Conservation (phyloP, 2,888 invertebrate species). For the Caenorhabditis sp. region DNA sequence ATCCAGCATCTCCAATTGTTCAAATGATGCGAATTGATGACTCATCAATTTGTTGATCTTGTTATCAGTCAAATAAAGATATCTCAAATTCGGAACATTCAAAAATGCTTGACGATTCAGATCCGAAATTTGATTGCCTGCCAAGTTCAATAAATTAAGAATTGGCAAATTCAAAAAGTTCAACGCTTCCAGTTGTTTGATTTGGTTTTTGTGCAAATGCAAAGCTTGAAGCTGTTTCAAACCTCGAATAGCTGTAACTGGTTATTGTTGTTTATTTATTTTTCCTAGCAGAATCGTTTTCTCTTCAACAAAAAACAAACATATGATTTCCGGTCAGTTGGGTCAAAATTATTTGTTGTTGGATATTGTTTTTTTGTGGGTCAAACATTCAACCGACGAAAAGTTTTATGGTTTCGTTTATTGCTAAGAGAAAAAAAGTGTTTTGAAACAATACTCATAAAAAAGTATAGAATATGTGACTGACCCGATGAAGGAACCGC, state of each 20-base stretch:
- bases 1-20: constrained; percentile 67
- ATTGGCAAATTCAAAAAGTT: constrained; percentile 70
- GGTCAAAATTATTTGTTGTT: background rate
- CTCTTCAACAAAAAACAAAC: background rate
- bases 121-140: constrained; percentile 62
- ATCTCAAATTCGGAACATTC: constrained; percentile 70
- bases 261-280: constrained; percentile 5
- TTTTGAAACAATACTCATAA: background rate
- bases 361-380: background rate
- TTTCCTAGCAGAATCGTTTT: background rate
- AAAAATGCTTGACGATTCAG: constrained; percentile 66
- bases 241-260: constrained; percentile 69
- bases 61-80: constrained; percentile 69
- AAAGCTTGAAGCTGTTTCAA: constrained; percentile 69
- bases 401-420: background rate
- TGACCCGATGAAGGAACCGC: constrained; percentile 67
- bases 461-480: background rate
- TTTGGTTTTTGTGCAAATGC: constrained; percentile 68
- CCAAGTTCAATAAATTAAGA: constrained; percentile 66
- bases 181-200: constrained; percentile 62
- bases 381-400: background rate
- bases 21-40: constrained; percentile 67
- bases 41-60: constrained; percentile 50
- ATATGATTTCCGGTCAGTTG: background rate
- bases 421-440: too few species aligned